phyloP scores from a whole-genome alignment of 2,888 invertebrate species.

The Acronicta psi region DNA sequence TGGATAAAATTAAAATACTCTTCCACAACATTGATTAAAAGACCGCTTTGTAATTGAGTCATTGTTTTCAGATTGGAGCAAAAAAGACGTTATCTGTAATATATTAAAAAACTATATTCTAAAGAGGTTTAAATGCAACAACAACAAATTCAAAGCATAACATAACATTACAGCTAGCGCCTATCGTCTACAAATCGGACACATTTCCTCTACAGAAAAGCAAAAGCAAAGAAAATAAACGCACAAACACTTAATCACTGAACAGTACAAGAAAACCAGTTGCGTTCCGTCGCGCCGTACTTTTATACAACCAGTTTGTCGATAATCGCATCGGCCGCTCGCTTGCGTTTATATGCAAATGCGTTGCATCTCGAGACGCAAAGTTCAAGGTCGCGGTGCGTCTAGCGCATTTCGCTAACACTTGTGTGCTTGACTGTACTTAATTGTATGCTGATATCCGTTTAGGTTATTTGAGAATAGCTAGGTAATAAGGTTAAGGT shows the following conservation, averaged over 20 bases:
- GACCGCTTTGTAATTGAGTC: no score
- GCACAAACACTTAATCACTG: conserved; percentile 57
- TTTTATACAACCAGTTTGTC: conserved; percentile 71
- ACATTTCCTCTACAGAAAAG: conserved; percentile 20
- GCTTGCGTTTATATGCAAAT: conserved; percentile 83
- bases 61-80: no score
- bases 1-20: no score
- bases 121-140: no score
- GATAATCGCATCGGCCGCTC: conserved; percentile 66
- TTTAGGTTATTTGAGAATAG: conserved; percentile 14
- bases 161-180: neutral
- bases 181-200: conserved; percentile 11
- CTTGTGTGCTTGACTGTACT: conserved; percentile 65
- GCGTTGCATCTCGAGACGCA: conserved; percentile 75
- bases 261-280: conserved; percentile 72
- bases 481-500: conserved; percentile 16
- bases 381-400: conserved; percentile 83
- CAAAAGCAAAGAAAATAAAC: conserved; percentile 41
- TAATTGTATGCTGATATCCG: conserved; percentile 46
- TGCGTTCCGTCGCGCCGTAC: conserved; percentile 60
- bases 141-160: neutral
- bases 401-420: conserved; percentile 58
- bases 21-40: no score
- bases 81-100: no score
- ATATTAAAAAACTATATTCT: no score